phyloP scores from a whole-genome alignment of 2,888 invertebrate species.

The Lasioglossum figueresi region DNA sequence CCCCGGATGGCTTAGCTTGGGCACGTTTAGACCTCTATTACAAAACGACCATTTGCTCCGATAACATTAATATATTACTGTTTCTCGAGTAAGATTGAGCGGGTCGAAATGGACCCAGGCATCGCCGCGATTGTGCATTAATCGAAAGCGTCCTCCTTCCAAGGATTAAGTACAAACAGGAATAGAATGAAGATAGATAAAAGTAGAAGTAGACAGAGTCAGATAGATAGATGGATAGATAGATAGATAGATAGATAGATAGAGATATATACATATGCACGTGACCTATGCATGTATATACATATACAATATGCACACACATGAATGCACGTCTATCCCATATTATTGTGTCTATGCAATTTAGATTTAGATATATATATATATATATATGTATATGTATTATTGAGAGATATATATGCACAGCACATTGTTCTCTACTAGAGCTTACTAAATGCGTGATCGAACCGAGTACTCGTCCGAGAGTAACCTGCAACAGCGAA shows the following conservation, averaged over 20 bases:
- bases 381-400: background rate
- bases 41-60: background rate
- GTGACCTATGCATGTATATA: conserved; percentile 65
- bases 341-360: conserved; percentile 53
- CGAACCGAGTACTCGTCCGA: conserved; percentile 84
- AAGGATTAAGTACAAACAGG: background rate
- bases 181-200: background rate
- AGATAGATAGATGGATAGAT: conserved; percentile 12
- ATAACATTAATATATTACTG: background rate
- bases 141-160: conserved; percentile 9
- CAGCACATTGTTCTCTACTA: conserved; percentile 81
- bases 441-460: conserved; percentile 84
- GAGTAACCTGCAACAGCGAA: conserved; percentile 84
- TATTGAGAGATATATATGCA: conserved; percentile 73
- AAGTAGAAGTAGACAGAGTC: conserved; percentile 6
- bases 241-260: conserved; percentile 37
- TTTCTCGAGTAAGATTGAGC: background rate
- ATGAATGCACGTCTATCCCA: conserved; percentile 59
- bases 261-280: conserved; percentile 54
- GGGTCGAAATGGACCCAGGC: background rate
- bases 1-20: background rate
- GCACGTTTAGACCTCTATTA: background rate
- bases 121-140: background rate
- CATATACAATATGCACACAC: conserved; percentile 65
- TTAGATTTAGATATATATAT: conserved; percentile 63